Percentiles rank a stretch among this genome's conserved stretches.
Evolutionary conservation across 2,113 vertebrate species (phyloP).

Genomic region (Copsychus sechellarum): DNA sequence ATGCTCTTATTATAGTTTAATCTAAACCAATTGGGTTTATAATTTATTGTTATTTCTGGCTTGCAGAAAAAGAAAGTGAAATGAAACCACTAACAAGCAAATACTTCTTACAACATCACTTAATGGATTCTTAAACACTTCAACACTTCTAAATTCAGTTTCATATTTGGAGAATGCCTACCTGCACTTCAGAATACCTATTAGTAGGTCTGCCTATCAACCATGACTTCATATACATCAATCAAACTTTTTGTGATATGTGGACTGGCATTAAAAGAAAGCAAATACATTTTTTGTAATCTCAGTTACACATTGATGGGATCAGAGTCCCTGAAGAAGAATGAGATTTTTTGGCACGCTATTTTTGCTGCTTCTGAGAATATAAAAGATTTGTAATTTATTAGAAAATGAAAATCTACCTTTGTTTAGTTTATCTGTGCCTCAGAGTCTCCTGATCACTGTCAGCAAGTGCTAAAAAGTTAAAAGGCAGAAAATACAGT

Average conservation of each 20-base stretch:
- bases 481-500: neutral
- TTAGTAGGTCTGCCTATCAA: neutral
- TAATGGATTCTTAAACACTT: neutral
- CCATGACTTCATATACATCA: neutral
- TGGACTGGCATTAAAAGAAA: neutral
- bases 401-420: neutral
- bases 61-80: conserved; percentile 29
- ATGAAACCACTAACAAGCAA: neutral
- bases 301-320: neutral
- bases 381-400: neutral
- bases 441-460: neutral
- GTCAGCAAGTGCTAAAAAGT: neutral
- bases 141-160: neutral
- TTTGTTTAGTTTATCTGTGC: neutral
- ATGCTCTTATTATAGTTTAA: conserved; percentile 12
- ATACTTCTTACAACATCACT: neutral
- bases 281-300: neutral
- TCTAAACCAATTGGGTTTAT: neutral
- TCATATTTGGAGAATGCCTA: neutral
- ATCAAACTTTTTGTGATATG: neutral
- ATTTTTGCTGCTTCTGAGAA: neutral
- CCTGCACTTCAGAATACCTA: neutral
- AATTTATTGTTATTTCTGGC: conserved; percentile 18
- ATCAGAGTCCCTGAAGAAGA: neutral
- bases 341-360: neutral